Percentiles rank a stretch among this genome's conserved stretches.
Conservation (phyloP, 1,140 invertebrate genomes). For the Pogonomyrmex californicus region DNA sequence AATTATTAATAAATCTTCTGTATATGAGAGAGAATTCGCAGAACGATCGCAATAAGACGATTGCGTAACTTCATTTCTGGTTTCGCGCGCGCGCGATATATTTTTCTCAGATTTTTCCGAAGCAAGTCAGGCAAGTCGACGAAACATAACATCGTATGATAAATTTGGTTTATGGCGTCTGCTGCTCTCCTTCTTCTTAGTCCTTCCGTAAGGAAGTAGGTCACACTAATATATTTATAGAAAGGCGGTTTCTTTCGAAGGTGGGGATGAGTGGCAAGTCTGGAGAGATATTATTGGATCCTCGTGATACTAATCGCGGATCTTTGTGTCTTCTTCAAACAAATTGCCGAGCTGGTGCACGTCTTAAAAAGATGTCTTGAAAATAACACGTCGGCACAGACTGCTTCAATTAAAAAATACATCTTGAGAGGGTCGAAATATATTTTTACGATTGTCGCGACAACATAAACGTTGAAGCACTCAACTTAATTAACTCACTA, state of each 20-base stretch:
- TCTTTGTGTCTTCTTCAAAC: slow-evolving; percentile 54
- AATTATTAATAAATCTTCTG: not conserved
- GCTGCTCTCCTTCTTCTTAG: slow-evolving; percentile 20
- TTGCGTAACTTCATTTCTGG: not conserved
- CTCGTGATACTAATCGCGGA: slow-evolving; percentile 39
- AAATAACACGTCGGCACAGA: not conserved
- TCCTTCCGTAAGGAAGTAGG: slow-evolving; percentile 59
- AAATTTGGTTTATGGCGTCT: slow-evolving; percentile 71
- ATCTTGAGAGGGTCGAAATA: slow-evolving; percentile 7
- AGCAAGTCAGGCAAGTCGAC: not conserved
- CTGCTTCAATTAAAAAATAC: slow-evolving; percentile 32
- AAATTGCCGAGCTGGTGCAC: slow-evolving; percentile 24
- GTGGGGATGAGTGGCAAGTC: slow-evolving; percentile 42
- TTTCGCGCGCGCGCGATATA: not conserved
- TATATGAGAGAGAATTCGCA: slow-evolving; percentile 8
- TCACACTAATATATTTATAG: slow-evolving; percentile 71
- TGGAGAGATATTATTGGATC: slow-evolving; percentile 73
- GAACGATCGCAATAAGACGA: not conserved
- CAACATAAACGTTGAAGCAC: not conserved
- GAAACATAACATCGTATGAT: slow-evolving; percentile 55
- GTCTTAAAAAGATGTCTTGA: slow-evolving; percentile 29
- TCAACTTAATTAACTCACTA: slow-evolving; percentile 16
- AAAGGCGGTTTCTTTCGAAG: slow-evolving; percentile 60
- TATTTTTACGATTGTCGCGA: slow-evolving; percentile 11
- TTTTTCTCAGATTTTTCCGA: slow-evolving; percentile 12